A percentile compares a stretch with the other conserved stretches of the same genome.
These are phyloP conservation scores for Epizoanthus fatuus DNA, from an alignment of 92 coral and sea anemone species.

Conservation along the genomic window DNA sequence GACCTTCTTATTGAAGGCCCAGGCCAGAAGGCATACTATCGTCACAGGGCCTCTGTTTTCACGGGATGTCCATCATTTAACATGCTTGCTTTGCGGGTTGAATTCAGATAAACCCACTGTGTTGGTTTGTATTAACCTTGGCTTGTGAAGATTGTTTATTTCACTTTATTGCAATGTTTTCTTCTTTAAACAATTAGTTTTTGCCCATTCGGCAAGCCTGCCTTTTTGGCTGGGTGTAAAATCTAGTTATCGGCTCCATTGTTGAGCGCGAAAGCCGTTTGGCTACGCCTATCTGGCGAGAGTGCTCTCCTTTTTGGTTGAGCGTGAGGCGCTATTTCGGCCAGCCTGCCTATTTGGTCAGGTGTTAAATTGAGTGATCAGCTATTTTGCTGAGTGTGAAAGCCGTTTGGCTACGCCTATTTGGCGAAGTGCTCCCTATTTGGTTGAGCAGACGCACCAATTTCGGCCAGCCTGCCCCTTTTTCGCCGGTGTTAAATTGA, in stretches of 20 bases:
- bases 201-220: not conserved
- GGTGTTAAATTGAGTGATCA: not conserved
- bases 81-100: slow-evolving; percentile 32
- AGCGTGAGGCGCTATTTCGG: slow-evolving; percentile 10
- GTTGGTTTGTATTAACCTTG: no score
- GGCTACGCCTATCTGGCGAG: not conserved
- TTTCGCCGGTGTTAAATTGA: no score
- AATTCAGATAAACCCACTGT: not conserved
- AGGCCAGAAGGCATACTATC: slow-evolving; percentile 10
- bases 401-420: not conserved
- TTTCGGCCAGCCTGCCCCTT: no score
- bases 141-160: not conserved
- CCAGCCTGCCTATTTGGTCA: slow-evolving; percentile 3
- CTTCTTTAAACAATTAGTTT: not conserved
- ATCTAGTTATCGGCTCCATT: not conserved
- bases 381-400: not conserved
- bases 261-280: not conserved
- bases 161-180: not conserved
- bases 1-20: slow-evolving; percentile 16
- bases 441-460: no score
- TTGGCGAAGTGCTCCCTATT: not conserved
- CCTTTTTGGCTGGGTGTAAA: not conserved
- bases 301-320: not conserved
- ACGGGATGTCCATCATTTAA: slow-evolving; percentile 25
- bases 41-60: slow-evolving; percentile 12